phyloP scores from a whole-genome alignment of 2,888 invertebrate species.

The Clunio marinus region DNA sequence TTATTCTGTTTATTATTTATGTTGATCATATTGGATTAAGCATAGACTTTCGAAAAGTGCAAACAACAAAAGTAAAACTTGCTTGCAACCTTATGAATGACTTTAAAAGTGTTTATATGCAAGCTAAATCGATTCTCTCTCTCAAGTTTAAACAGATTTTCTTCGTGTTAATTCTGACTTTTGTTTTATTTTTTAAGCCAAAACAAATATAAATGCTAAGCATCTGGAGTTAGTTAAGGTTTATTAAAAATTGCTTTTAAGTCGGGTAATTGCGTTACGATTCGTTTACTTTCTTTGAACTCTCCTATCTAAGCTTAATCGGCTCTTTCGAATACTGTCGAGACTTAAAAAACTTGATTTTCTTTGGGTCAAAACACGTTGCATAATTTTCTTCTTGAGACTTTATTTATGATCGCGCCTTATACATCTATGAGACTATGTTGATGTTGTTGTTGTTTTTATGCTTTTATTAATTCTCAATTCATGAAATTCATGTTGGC shows the following conservation, averaged over 20 bases:
- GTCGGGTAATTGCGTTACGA: not conserved
- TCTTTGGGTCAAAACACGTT: constrained; percentile 30
- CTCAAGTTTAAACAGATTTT: constrained; percentile 32
- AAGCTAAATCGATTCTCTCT: not conserved
- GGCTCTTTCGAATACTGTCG: not conserved
- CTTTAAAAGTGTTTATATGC: not conserved
- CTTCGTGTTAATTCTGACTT: no score
- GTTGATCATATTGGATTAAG: constrained; percentile 36
- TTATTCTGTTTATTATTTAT: constrained; percentile 32
- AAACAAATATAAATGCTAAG: no score
- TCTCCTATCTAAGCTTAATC: not conserved
- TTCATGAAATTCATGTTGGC: no score
- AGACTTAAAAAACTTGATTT: constrained; percentile 32
- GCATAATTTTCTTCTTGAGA: constrained; percentile 20
- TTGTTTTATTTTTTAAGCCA: no score
- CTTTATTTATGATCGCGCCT: not conserved
- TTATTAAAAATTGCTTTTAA: no score
- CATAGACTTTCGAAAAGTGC: not conserved
- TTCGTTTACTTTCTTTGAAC: constrained; percentile 28
- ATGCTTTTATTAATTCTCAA: no score
- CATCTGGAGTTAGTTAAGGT: no score
- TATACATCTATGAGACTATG: no score
- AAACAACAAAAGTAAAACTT: not conserved
- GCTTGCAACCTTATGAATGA: constrained; percentile 24
- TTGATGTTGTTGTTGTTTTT: no score